Percentiles rank a stretch among this genome's conserved stretches.
phyloP scores from a whole-genome alignment of 2,797 vertebrate genomes.

The Malacoraja senta region DNA sequence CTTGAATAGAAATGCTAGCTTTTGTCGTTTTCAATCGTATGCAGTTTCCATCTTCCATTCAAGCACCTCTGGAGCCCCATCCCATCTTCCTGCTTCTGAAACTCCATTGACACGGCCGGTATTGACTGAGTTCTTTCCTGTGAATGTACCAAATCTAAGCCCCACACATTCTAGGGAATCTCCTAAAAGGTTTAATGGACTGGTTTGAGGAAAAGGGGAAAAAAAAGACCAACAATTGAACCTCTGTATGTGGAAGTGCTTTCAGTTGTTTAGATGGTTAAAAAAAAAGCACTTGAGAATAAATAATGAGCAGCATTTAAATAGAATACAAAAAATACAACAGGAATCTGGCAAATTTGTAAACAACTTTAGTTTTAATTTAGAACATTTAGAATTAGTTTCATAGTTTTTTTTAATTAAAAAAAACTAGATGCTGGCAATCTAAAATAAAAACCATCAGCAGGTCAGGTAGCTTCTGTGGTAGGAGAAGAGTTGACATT shows the following conservation, averaged over 20 bases:
- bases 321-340: neutral
- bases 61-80: too few species aligned
- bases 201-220: neutral
- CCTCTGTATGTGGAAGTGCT: neutral
- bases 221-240: neutral
- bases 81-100: too few species aligned
- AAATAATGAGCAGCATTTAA: neutral
- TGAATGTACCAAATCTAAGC: neutral
- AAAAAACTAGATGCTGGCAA: too few species aligned
- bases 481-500: too few species aligned
- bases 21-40: neutral
- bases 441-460: too few species aligned
- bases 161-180: neutral
- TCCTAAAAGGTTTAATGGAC: neutral
- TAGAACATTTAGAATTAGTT: too few species aligned
- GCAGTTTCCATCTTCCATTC: neutral
- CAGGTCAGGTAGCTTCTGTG: too few species aligned
- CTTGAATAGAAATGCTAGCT: neutral
- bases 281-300: neutral
- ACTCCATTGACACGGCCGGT: too few species aligned
- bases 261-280: too few species aligned
- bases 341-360: neutral
- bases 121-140: too few species aligned
- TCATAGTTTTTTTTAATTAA: too few species aligned
- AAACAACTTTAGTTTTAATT: too few species aligned